These are phyloP conservation scores for Mormyrops boulengeri DNA, from an alignment of 2,797 vertebrate species.

Conservation along the genomic window DNA sequence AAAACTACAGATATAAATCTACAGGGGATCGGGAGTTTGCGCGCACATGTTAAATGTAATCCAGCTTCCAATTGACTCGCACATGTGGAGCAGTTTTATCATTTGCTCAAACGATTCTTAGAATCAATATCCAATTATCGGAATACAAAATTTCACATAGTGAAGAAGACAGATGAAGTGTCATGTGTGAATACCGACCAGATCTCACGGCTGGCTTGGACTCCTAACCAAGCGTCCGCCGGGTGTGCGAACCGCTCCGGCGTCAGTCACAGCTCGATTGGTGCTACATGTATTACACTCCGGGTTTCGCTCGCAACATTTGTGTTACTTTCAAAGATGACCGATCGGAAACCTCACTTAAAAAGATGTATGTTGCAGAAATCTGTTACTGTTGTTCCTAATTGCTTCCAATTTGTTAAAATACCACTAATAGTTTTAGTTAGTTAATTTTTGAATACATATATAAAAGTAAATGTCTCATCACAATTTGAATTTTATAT, in stretches of 20 bases:
- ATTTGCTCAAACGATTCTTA: not conserved
- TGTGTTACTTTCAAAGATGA: constrained; percentile 39
- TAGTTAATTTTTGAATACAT: not conserved
- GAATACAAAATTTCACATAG: not conserved
- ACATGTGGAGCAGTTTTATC: not conserved
- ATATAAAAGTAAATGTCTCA: too few relatives aligned
- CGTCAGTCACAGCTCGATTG: not conserved
- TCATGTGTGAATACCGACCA: not conserved
- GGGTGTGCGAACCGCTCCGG: not conserved
- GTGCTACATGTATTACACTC: constrained; percentile 15
- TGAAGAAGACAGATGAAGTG: not conserved
- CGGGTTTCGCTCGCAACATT: not conserved
- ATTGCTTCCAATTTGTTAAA: too few relatives aligned
- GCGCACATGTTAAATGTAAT: not conserved
- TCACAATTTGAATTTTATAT: too few relatives aligned
- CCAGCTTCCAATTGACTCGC: not conserved
- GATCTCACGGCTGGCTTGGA: not conserved
- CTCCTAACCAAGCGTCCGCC: not conserved
- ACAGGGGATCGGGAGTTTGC: not conserved
- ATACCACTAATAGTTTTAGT: too few relatives aligned
- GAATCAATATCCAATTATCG: not conserved
- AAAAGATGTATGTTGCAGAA: not conserved
- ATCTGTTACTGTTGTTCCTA: too few relatives aligned
- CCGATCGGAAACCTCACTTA: constrained; percentile 34
- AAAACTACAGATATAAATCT: not conserved